These are phyloP conservation scores for Rhinolophus sinicus DNA, from an alignment of 2,113 vertebrate genomes.

Conservation along the genomic window DNA sequence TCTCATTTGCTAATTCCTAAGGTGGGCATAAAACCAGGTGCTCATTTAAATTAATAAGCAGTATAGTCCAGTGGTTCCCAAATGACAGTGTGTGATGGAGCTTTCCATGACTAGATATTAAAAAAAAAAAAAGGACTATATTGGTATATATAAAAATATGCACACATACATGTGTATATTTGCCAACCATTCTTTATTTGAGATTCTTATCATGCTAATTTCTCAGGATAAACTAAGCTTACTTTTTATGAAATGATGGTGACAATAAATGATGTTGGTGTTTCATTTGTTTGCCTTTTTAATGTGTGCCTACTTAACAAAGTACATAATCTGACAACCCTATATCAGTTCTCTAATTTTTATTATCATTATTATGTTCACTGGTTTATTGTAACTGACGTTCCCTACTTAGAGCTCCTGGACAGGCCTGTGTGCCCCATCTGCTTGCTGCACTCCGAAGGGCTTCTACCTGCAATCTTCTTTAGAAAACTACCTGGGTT, in stretches of 20 bases:
- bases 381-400: background rate
- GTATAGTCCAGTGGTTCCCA: background rate
- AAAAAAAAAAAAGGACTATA: slow-evolving; percentile 39
- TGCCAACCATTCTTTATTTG: background rate
- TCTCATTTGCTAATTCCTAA: background rate
- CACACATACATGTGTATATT: background rate
- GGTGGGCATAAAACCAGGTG: background rate
- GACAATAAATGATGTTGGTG: background rate
- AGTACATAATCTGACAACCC: background rate
- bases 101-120: background rate
- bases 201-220: background rate
- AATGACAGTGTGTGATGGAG: background rate
- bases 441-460: background rate
- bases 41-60: background rate
- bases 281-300: slow-evolving; percentile 1
- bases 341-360: background rate
- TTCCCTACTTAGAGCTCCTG: background rate
- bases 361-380: background rate
- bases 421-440: background rate
- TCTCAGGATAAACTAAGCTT: background rate
- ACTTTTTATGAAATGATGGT: slow-evolving; percentile 4
- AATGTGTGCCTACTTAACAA: background rate
- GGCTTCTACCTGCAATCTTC: background rate
- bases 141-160: background rate
- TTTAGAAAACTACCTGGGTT: background rate